Percentiles rank a stretch among this genome's conserved stretches.
Evolutionary conservation across 2,113 vertebrate genomes (phyloP).

Genomic region (Neodon shergylaensis): DNA sequence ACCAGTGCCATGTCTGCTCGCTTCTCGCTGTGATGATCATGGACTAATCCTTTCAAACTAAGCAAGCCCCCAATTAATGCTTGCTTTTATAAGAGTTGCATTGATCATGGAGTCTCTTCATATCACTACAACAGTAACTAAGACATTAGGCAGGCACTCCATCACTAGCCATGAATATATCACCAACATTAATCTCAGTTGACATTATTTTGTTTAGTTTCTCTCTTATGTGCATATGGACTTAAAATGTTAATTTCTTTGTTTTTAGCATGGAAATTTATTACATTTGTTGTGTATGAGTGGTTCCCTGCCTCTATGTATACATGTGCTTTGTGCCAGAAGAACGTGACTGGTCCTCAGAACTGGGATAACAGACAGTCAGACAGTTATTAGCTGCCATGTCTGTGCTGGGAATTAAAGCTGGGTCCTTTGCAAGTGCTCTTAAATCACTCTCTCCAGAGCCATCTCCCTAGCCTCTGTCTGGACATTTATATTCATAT

Average conservation of each 20-base stretch:
- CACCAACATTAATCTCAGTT: not conserved
- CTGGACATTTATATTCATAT: not conserved
- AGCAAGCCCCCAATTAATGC: not conserved
- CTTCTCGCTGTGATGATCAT: not conserved
- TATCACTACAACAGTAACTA: not conserved
- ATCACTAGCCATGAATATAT: not conserved
- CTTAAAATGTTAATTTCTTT: not conserved
- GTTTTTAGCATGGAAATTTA: not conserved
- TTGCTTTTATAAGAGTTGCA: not conserved
- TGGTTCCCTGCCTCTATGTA: not conserved
- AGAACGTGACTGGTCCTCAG: not conserved
- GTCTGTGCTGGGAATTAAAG: not conserved
- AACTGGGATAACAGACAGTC: not conserved
- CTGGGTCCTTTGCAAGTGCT: not conserved
- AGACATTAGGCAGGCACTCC: no score
- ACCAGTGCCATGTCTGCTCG: not conserved
- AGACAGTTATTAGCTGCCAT: not conserved
- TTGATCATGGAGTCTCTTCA: not conserved
- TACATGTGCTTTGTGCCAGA: not conserved
- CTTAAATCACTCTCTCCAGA: not conserved
- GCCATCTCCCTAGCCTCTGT: not conserved
- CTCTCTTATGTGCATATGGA: not conserved
- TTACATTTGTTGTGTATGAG: not conserved
- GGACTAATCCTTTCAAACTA: not conserved
- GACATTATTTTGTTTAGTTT: constrained; percentile 22